Percentiles rank a stretch among this genome's conserved stretches.
Conservation (phyloP, 2,888 invertebrate genomes). For the Lampropteryx suffumata region DNA sequence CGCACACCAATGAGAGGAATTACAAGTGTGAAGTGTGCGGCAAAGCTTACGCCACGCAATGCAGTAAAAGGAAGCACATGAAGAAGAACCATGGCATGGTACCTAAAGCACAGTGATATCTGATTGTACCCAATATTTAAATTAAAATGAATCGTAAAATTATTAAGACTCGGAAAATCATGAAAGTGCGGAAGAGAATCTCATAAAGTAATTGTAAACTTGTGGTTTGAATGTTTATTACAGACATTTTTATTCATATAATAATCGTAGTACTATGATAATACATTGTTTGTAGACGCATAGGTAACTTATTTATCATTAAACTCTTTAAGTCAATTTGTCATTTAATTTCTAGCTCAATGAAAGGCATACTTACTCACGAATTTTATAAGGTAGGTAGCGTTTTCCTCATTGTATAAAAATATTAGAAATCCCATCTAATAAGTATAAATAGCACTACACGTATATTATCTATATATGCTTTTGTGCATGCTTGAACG, state of each 20-base stretch:
- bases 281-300: neutral
- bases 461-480: neutral
- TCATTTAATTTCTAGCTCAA: neutral
- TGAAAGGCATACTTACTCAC: too few species aligned
- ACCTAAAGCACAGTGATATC: conserved; percentile 10
- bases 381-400: too few species aligned
- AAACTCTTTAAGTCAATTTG: neutral
- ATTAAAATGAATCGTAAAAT: too few species aligned
- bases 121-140: too few species aligned
- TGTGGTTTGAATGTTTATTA: conserved; percentile 4
- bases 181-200: conserved; percentile 27
- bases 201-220: conserved; percentile 5
- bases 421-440: too few species aligned
- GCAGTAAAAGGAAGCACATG: conserved; percentile 70
- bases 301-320: conserved; percentile 10
- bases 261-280: neutral
- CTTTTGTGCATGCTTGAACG: conserved; percentile 16
- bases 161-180: too few species aligned
- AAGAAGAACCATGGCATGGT: conserved; percentile 65
- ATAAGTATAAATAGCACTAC: too few species aligned
- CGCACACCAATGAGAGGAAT: conserved; percentile 76
- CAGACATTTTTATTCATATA: neutral
- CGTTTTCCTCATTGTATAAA: too few species aligned
- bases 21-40: conserved; percentile 84
- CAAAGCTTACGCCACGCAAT: conserved; percentile 77